Evolutionary conservation across 2,797 vertebrate species (phyloP), one percentile per base, ranked within the genome.

Genomic region (Anguilla pacifica): DNA sequence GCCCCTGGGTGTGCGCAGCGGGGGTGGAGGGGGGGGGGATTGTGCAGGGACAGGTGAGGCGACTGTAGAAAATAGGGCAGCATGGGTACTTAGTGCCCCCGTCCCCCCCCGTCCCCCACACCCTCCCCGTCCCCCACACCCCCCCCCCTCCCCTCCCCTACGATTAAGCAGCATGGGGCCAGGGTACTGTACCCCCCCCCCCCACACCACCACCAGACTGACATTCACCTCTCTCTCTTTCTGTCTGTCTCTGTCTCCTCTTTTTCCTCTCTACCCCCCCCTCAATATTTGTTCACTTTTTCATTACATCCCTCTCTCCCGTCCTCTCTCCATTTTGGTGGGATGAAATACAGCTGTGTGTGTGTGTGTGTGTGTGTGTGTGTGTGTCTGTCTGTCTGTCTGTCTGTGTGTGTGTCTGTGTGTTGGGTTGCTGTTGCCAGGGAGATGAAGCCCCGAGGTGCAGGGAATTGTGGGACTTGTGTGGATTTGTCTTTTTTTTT

Each of bases 241-340:
- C 87, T 81, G 49, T 67, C 55, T 9, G 57, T 85, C 88, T 61
- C 67, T 46, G 89, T 85, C n/a, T n/a, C n/a, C 87, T 83, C 86
- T 86, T 31, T 85, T 31, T 46, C 67, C 49, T 9, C 59, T 72
- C 82, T 4, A 82, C 35, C 87, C 74, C 31, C 31, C 0, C 31
- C 31, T 31, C 31, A 31, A 0, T 31, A 31, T 31, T 31, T 31
- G 31, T 31, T 31, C 31, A 31, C 31, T 31, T 31, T 31, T 31
- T 31, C 31, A 31, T 31, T 31, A 31, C 31, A 85, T 31, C 35
- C 35, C 35, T 35, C 35, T 35, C 35, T 35, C 35, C 35, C 35
- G 35, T 35, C 35, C 39, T 59, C 6, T 55, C 59, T 61, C 15
- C 51, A 51, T 15, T 22, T 15, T 22, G 15, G 59, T 17, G 59